phyloP scores from a whole-genome alignment of 1,140 invertebrate genomes.

The Aricia agestis region DNA sequence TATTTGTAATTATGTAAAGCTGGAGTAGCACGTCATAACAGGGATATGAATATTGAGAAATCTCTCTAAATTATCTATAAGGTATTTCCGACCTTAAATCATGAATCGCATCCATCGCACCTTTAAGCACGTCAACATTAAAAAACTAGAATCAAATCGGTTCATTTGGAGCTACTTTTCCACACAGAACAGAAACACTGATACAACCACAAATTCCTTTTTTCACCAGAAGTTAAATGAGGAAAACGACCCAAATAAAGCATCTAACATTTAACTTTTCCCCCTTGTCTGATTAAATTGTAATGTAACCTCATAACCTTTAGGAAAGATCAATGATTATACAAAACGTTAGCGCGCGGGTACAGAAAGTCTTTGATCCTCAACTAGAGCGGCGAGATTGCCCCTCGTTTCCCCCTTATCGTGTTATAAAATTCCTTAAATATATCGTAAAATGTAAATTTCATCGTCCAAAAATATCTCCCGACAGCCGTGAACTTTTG shows the following conservation, averaged over 20 bases:
- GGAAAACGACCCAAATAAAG: neutral
- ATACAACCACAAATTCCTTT: neutral
- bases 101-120: no score
- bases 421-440: neutral
- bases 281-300: neutral
- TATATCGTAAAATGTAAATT: conserved; percentile 1
- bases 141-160: no score
- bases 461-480: neutral
- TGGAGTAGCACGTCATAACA: no score
- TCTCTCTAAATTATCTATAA: no score
- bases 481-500: neutral
- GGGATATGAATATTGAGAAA: no score
- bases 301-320: neutral
- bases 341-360: neutral
- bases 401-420: neutral
- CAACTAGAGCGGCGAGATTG: neutral
- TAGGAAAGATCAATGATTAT: neutral
- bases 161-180: no score
- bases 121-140: no score
- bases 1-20: no score
- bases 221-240: neutral
- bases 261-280: neutral
- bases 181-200: no score
- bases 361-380: neutral
- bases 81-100: no score